A percentile compares a stretch with the other conserved stretches of the same genome.
These are phyloP conservation scores for Crioceris asparagi DNA, from an alignment of 2,888 invertebrate species.

Conservation along the genomic window DNA sequence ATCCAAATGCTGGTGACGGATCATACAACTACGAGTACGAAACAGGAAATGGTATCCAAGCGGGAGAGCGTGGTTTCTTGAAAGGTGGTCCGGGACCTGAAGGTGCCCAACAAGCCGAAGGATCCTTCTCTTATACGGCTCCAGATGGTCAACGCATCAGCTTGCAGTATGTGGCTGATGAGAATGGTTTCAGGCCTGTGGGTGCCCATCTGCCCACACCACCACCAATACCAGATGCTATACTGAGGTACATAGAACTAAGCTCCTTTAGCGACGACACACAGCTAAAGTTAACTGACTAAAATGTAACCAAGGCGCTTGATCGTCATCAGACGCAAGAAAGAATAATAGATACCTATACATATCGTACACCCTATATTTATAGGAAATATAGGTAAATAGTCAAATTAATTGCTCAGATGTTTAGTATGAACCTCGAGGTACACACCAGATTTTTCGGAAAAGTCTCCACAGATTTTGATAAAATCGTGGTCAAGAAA, in stretches of 20 bases:
- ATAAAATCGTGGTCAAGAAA: too few relatives aligned
- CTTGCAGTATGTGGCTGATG: conserved; percentile 47
- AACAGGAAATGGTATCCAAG: conserved; percentile 41
- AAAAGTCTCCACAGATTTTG: too few relatives aligned
- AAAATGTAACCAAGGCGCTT: too few relatives aligned
- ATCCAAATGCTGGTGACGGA: conserved; percentile 30
- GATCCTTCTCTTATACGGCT: conserved; percentile 46
- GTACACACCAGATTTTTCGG: too few relatives aligned
- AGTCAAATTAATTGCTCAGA: too few relatives aligned
- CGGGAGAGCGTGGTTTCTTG: conserved; percentile 29
- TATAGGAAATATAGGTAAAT: too few relatives aligned
- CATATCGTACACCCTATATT: too few relatives aligned
- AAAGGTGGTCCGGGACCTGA: conserved; percentile 38
- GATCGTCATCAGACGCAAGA: too few relatives aligned
- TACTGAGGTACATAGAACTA: conserved; percentile 42
- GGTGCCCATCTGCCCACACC: conserved; percentile 49
- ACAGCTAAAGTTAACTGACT: too few relatives aligned
- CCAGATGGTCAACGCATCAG: conserved; percentile 47
- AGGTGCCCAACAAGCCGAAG: conserved; percentile 37
- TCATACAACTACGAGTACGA: conserved; percentile 39
- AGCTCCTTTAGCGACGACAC: too few relatives aligned
- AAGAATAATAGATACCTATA: too few relatives aligned
- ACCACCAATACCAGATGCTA: conserved; percentile 49
- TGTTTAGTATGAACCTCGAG: too few relatives aligned
- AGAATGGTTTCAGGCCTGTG: conserved; percentile 45